phyloP scores from a whole-genome alignment of 1,140 invertebrate species.

The Frieseomelitta varia region DNA sequence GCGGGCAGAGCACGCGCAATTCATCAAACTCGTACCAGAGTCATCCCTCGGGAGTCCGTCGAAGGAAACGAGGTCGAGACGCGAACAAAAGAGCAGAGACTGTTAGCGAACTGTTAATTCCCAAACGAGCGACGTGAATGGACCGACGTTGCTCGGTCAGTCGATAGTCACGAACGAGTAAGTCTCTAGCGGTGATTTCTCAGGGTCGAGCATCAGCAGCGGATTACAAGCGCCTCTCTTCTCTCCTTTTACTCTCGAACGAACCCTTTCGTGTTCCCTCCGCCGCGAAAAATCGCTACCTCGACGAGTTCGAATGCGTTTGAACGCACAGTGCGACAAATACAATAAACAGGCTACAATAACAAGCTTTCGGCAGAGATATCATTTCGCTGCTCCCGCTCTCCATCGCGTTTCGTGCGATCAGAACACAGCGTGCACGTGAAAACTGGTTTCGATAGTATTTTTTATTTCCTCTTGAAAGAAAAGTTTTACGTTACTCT shows the following conservation, averaged over 20 bases:
- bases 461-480: not conserved
- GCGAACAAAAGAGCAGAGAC: slow-evolving; percentile 11
- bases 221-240: slow-evolving; percentile 31
- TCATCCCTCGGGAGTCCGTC: not conserved
- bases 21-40: not conserved
- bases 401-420: too few species aligned
- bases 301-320: slow-evolving; percentile 34
- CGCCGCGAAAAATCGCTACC: slow-evolving; percentile 48
- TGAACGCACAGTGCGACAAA: slow-evolving; percentile 21
- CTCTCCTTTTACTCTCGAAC: slow-evolving; percentile 45
- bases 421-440: not conserved
- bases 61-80: not conserved
- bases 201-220: slow-evolving; percentile 44
- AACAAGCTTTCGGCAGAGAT: not conserved
- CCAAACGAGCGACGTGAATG: slow-evolving; percentile 16
- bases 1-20: not conserved
- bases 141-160: not conserved
- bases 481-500: not conserved
- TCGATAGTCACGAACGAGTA: slow-evolving; percentile 29
- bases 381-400: too few species aligned
- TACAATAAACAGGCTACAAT: slow-evolving; percentile 15
- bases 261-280: slow-evolving; percentile 38
- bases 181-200: slow-evolving; percentile 42
- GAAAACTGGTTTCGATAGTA: not conserved
- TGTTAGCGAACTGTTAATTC: slow-evolving; percentile 7